These are phyloP conservation scores for Drosophila barbarae DNA, from an alignment of 2,888 invertebrate genomes.

Conservation along the genomic window DNA sequence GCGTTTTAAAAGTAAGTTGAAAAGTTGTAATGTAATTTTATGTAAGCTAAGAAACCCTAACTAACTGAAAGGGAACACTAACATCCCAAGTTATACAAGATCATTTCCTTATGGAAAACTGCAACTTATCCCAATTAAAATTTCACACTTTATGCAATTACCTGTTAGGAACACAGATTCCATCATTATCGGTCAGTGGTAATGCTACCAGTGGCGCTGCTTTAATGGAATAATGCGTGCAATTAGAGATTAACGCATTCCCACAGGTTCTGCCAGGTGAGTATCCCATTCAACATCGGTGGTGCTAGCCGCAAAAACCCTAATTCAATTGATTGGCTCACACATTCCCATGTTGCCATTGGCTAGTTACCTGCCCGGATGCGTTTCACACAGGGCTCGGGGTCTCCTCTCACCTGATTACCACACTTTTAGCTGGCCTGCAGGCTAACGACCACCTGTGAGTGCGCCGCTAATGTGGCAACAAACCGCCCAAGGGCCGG, in stretches of 20 bases:
- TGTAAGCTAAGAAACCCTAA: not conserved
- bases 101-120: too few relatives aligned
- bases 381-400: conserved; percentile 5
- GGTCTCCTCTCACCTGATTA: conserved; percentile 11
- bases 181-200: not conserved
- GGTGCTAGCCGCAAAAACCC: conserved; percentile 24
- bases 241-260: conserved; percentile 12
- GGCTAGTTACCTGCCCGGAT: conserved; percentile 24
- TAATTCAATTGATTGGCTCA: conserved; percentile 25
- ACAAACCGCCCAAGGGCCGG: conserved; percentile 41
- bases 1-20: conserved; percentile 56
- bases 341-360: conserved; percentile 15
- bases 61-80: not conserved
- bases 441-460: conserved; percentile 38
- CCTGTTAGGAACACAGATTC: not conserved
- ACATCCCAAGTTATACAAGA: not conserved
- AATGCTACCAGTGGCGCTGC: conserved; percentile 7
- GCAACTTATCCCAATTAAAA: not conserved
- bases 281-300: conserved; percentile 1
- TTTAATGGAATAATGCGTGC: conserved; percentile 22
- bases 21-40: conserved; percentile 1
- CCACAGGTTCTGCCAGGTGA: conserved; percentile 1
- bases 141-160: not conserved
- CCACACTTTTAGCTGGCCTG: conserved; percentile 28
- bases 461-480: conserved; percentile 55